phyloP scores from a whole-genome alignment of 2,888 invertebrate genomes.

The Ptychoptera albimana region DNA sequence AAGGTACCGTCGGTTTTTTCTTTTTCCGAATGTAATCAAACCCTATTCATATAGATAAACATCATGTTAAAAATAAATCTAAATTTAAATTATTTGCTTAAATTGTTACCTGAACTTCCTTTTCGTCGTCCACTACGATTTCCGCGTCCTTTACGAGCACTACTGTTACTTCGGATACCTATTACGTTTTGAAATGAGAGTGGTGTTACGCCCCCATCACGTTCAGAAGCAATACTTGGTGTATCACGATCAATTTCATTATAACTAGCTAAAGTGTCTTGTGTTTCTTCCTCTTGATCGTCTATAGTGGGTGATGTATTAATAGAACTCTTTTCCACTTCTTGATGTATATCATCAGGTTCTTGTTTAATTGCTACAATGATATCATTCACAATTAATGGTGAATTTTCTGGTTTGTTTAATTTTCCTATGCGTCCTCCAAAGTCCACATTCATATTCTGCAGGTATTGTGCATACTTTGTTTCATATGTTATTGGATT shows the following conservation, averaged over 20 bases:
- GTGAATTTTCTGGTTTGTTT: conserved; percentile 1
- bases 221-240: conserved; percentile 10
- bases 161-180: conserved; percentile 12
- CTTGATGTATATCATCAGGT: not conserved
- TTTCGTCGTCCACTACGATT: conserved; percentile 20
- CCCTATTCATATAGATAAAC: conserved; percentile 26
- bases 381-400: not conserved
- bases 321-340: not conserved
- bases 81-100: not conserved
- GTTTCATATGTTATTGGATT: conserved; percentile 20
- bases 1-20: conserved; percentile 49
- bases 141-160: conserved; percentile 4
- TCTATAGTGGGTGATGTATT: not conserved
- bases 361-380: not conserved
- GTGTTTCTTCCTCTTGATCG: conserved; percentile 25
- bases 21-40: conserved; percentile 84
- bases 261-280: conserved; percentile 13
- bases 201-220: conserved; percentile 10
- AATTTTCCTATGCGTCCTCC: conserved; percentile 7
- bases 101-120: conserved; percentile 23
- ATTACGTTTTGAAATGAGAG: conserved; percentile 22
- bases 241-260: conserved; percentile 21
- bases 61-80: not conserved
- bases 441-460: conserved; percentile 18
- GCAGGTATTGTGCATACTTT: conserved; percentile 25